These are phyloP conservation scores for Yponomeuta sedellus DNA, from an alignment of 2,888 invertebrate genomes.

Conservation along the genomic window DNA sequence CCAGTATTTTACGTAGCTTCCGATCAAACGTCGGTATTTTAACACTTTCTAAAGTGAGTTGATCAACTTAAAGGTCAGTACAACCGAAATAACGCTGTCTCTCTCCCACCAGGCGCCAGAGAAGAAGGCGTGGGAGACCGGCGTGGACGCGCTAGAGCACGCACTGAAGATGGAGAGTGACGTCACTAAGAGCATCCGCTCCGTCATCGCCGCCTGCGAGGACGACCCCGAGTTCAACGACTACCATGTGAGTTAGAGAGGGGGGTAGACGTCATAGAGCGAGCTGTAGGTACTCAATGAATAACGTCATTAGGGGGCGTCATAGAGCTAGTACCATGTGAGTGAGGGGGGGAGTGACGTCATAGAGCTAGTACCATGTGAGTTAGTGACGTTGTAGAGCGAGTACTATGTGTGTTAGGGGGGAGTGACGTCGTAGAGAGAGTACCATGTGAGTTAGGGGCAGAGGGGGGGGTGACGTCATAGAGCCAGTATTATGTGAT, in stretches of 20 bases:
- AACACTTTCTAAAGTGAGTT: no score
- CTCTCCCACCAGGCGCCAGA: constrained; percentile 48
- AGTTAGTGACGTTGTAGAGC: constrained; percentile 40
- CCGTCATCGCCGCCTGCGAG: constrained; percentile 84
- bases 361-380: constrained; percentile 89
- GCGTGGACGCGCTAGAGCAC: constrained; percentile 81
- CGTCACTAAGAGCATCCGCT: constrained; percentile 85
- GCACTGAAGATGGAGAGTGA: constrained; percentile 86
- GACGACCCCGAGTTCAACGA: constrained; percentile 78
- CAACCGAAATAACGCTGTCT: neutral
- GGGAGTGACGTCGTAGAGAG: no score
- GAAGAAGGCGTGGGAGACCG: constrained; percentile 75
- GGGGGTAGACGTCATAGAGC: constrained; percentile 44
- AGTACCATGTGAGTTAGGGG: no score
- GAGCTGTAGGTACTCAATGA: constrained; percentile 80
- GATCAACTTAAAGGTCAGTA: no score
- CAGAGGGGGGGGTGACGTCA: no score
- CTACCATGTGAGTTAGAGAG: constrained; percentile 79
- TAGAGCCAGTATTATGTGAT: constrained; percentile 89
- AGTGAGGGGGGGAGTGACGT: constrained; percentile 38
- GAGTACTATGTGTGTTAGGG: constrained; percentile 78
- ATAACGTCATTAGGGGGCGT: no score
- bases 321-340: no score
- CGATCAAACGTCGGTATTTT: no score
- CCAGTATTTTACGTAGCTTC: no score